Conservation (phyloP, 1,140 invertebrate genomes). For the Tetramorium parvispinum region DNA sequence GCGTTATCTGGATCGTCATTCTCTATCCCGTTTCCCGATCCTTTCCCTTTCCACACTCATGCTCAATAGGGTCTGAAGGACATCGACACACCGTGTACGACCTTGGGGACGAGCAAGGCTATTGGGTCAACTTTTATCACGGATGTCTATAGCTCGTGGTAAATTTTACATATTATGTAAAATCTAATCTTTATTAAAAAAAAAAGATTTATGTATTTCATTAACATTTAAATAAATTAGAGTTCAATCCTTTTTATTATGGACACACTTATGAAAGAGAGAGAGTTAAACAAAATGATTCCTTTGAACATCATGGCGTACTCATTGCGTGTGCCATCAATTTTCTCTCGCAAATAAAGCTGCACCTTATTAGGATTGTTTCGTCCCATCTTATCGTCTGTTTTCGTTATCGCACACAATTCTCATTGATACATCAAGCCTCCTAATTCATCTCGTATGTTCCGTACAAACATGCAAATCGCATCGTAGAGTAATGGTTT, state of each 20-base stretch:
- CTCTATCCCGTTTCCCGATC: constrained; percentile 45
- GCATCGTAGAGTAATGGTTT: constrained; percentile 59
- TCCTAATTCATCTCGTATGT: constrained; percentile 37
- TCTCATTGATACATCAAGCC: constrained; percentile 53
- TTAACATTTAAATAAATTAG: neutral
- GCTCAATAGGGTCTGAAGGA: constrained; percentile 25
- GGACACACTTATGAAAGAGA: neutral
- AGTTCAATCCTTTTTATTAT: neutral
- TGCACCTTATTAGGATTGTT: neutral
- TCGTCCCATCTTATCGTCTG: neutral
- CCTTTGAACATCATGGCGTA: neutral
- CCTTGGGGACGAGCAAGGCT: constrained; percentile 37
- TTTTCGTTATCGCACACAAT: constrained; percentile 3
- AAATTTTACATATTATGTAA: neutral
- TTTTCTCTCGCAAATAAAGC: neutral
- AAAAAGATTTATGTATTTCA: neutral
- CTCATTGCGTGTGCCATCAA: neutral
- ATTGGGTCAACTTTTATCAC: neutral
- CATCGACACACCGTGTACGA: constrained; percentile 32
- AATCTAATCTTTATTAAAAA: neutral
- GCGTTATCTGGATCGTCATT: constrained; percentile 47
- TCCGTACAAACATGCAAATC: neutral
- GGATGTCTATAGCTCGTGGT: neutral
- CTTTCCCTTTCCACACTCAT: constrained; percentile 53
- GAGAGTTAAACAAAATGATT: neutral